Percentiles rank a stretch among this genome's conserved stretches.
phyloP scores from a whole-genome alignment of 2,113 vertebrate genomes.

The Isurus oxyrinchus region DNA sequence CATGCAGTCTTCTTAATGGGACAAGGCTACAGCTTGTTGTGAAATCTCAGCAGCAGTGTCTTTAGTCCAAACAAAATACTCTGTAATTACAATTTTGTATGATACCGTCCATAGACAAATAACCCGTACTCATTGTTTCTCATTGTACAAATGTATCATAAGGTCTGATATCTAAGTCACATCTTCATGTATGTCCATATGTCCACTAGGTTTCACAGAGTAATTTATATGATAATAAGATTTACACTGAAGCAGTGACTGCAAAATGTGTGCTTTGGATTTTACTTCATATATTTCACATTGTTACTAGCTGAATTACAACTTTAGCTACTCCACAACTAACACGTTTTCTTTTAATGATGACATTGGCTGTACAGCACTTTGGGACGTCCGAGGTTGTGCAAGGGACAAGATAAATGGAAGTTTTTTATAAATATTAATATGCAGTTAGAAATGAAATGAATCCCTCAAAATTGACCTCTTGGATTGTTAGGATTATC shows the following conservation, averaged over 20 bases:
- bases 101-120: no score
- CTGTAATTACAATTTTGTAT: background rate
- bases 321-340: background rate
- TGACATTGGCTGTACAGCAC: background rate
- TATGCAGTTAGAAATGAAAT: background rate
- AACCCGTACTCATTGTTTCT: no score
- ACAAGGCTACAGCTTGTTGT: background rate
- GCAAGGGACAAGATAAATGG: background rate
- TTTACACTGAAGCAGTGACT: background rate
- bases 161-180: background rate
- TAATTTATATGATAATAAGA: background rate
- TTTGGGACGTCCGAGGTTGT: background rate
- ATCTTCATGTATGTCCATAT: background rate
- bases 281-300: background rate
- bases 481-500: no score
- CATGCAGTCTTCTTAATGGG: background rate
- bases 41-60: background rate
- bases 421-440: conserved; percentile 1
- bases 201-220: background rate
- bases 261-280: background rate
- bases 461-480: background rate
- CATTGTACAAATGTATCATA: background rate
- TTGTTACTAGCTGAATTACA: background rate
- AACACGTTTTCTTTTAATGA: background rate
- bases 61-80: background rate